These are phyloP conservation scores for Aspiorhynchus laticeps DNA, from an alignment of 2,113 vertebrate genomes.

Conservation along the genomic window DNA sequence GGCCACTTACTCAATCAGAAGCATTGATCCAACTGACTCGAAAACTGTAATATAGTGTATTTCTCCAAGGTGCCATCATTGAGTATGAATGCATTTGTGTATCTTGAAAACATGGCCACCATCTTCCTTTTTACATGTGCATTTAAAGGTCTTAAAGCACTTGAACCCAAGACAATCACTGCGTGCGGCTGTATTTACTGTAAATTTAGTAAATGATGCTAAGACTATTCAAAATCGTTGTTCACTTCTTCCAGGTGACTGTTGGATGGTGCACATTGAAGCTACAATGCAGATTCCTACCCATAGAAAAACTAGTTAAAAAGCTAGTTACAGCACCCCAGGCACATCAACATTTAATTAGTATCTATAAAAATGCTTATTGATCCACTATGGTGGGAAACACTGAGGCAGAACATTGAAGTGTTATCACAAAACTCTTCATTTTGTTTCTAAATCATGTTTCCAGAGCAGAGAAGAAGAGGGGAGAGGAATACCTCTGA, in stretches of 20 bases:
- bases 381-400: constrained; percentile 50
- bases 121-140: background rate
- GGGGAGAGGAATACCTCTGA: constrained; percentile 4
- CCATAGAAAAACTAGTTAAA: constrained; percentile 39
- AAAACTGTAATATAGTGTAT: background rate
- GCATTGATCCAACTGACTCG: background rate
- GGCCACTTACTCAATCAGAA: background rate
- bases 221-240: background rate
- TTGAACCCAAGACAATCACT: background rate
- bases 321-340: constrained; percentile 49
- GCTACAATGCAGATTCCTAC: constrained; percentile 54
- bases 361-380: constrained; percentile 58
- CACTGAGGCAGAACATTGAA: constrained; percentile 34
- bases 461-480: constrained; percentile 51
- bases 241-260: background rate
- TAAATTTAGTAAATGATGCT: background rate
- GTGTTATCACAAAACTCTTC: constrained; percentile 45
- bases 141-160: background rate
- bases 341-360: constrained; percentile 71
- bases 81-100: background rate
- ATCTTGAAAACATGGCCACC: background rate
- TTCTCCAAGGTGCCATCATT: background rate
- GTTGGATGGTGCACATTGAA: background rate
- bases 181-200: background rate
- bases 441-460: constrained; percentile 62